Percentiles rank a stretch among this genome's conserved stretches.
Conservation (phyloP, 2,888 invertebrate genomes). For the Gymnoscelis rufifasciata region DNA sequence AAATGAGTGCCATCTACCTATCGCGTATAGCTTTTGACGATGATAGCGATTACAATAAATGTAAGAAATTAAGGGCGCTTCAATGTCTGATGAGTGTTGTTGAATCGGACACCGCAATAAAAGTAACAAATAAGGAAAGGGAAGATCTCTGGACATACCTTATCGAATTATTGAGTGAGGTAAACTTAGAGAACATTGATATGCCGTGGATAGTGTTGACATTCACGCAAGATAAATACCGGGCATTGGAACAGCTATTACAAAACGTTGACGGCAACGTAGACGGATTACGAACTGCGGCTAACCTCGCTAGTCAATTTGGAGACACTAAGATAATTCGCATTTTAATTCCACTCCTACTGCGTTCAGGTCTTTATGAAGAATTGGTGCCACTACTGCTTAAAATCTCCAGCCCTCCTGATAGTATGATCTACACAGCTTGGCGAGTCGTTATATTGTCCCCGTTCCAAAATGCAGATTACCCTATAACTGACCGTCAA, state of each 20-base stretch:
- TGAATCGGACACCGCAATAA: conserved; percentile 65
- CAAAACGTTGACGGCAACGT: conserved; percentile 52
- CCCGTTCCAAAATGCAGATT: conserved; percentile 70
- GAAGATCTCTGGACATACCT: conserved; percentile 64
- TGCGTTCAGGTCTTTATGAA: conserved; percentile 55
- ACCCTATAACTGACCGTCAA: conserved; percentile 70
- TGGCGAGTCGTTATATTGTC: conserved; percentile 66
- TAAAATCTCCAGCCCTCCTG: conserved; percentile 51
- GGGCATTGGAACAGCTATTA: conserved; percentile 61
- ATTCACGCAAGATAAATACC: conserved; percentile 62
- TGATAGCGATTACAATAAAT: conserved; percentile 66
- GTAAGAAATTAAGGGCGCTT: conserved; percentile 68
- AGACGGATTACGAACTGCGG: conserved; percentile 57
- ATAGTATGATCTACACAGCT: conserved; percentile 55
- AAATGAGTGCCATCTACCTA: conserved; percentile 74
- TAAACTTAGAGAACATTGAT: conserved; percentile 64
- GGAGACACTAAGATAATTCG: conserved; percentile 51
- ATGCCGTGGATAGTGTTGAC: conserved; percentile 70
- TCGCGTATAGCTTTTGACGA: conserved; percentile 72
- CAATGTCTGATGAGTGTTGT: conserved; percentile 73
- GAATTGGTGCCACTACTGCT: conserved; percentile 63
- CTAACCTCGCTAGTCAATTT: conserved; percentile 53
- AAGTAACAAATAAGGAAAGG: conserved; percentile 64
- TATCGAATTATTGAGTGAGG: conserved; percentile 60
- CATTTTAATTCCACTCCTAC: conserved; percentile 50